Conservation (phyloP, 2,797 vertebrate species). For the Coregonus suidteri region DNA sequence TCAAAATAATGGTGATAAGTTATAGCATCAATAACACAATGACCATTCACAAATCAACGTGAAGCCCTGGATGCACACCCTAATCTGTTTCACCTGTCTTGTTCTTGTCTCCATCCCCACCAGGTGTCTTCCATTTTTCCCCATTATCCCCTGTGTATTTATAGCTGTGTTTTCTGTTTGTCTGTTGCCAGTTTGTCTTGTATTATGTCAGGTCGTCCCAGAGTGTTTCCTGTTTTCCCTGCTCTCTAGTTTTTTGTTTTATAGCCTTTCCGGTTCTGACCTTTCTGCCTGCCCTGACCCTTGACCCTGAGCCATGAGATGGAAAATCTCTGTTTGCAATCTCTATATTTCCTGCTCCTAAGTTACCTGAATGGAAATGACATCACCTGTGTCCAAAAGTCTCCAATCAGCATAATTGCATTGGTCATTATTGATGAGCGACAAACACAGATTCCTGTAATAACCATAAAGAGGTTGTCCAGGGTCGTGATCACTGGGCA, state of each 20-base stretch:
- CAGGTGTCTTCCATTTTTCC: too few relatives aligned
- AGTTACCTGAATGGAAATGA: slow-evolving; percentile 31
- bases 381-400: slow-evolving; percentile 51
- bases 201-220: too few relatives aligned
- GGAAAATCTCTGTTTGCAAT: slow-evolving; percentile 20
- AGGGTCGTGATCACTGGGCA: neutral
- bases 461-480: slow-evolving; percentile 26
- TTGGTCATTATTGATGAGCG: slow-evolving; percentile 42
- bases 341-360: slow-evolving; percentile 3
- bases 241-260: too few relatives aligned
- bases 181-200: too few relatives aligned
- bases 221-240: too few relatives aligned
- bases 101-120: too few relatives aligned
- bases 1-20: neutral
- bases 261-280: too few relatives aligned
- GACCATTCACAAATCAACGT: neutral
- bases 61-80: too few relatives aligned
- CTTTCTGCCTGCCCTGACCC: too few relatives aligned
- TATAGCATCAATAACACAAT: neutral
- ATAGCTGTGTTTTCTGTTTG: too few relatives aligned
- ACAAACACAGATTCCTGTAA: slow-evolving; percentile 43
- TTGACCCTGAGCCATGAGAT: neutral
- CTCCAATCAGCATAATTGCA: slow-evolving; percentile 66
- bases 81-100: too few relatives aligned
- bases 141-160: too few relatives aligned